phyloP scores from a whole-genome alignment of 30 jellyfish, hydroid and myxozoan genomes.

The Aurelia aurita complex sp. Pacific region DNA sequence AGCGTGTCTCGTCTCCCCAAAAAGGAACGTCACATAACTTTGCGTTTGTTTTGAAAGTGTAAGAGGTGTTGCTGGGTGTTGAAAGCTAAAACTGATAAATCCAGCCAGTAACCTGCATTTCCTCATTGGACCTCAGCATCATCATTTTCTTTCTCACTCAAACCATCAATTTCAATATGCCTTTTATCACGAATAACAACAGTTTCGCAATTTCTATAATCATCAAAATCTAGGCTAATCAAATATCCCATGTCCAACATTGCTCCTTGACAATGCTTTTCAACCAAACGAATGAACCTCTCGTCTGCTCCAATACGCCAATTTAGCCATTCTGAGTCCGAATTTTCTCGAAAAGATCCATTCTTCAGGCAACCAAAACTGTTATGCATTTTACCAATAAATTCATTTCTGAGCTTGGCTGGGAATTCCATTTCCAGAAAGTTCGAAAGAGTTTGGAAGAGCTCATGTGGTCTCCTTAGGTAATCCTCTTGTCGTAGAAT shows the following conservation, averaged over 20 bases:
- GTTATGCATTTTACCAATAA: background rate
- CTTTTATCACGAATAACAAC: background rate
- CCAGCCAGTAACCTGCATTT: too few relatives aligned
- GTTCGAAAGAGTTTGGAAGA: background rate
- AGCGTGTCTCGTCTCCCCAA: too few relatives aligned
- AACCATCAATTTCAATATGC: too few relatives aligned
- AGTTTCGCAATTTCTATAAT: background rate
- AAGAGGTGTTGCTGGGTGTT: too few relatives aligned
- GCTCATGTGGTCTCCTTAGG: background rate
- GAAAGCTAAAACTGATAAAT: too few relatives aligned
- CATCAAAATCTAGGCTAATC: background rate
- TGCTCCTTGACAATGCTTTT: slow-evolving; percentile 13
- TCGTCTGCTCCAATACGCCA: slow-evolving; percentile 28
- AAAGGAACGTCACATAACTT: too few relatives aligned
- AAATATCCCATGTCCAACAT: slow-evolving; percentile 22
- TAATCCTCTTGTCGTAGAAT: slow-evolving; percentile 29
- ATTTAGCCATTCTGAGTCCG: background rate
- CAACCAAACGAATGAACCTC: slow-evolving; percentile 1
- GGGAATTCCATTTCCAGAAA: background rate
- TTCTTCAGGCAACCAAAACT: background rate
- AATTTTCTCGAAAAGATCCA: background rate
- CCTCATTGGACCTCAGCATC: too few relatives aligned
- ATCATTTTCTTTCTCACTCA: too few relatives aligned
- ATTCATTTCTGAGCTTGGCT: background rate
- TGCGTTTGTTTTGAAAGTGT: too few relatives aligned